Conservation (phyloP, 2,797 vertebrate genomes). For the Podargus strigoides region DNA sequence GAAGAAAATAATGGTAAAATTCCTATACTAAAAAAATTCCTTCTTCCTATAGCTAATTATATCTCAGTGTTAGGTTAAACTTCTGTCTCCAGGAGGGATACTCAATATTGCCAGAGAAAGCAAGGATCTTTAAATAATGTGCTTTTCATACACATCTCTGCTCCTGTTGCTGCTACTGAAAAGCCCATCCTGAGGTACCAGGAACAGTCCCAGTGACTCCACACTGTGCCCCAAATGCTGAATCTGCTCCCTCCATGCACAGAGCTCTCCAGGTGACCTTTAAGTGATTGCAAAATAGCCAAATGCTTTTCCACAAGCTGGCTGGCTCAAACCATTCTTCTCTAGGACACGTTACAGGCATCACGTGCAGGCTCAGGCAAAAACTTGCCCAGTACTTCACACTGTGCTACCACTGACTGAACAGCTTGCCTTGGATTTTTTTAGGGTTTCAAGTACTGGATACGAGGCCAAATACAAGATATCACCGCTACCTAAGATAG, state of each 20-base stretch:
- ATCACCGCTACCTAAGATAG: no score
- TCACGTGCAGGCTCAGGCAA: neutral
- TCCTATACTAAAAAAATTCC: neutral
- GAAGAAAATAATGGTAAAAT: neutral
- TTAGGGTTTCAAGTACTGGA: neutral
- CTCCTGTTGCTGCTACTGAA: neutral
- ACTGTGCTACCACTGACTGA: neutral
- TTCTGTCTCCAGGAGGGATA: neutral
- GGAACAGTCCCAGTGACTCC: neutral
- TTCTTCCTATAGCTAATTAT: neutral
- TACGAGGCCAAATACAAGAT: neutral
- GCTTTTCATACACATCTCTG: neutral
- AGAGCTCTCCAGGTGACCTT: neutral
- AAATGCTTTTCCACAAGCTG: neutral
- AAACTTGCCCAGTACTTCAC: neutral
- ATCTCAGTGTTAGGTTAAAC: neutral
- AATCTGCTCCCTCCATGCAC: neutral
- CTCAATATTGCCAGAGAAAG: neutral
- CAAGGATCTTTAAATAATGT: neutral
- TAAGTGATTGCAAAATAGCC: neutral
- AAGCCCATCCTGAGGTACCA: neutral
- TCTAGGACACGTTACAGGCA: accelerated
- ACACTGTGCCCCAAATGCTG: neutral
- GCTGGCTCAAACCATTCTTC: neutral
- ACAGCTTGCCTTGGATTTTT: neutral